Evolutionary conservation across 2,797 vertebrate species (phyloP).

Genomic region (Cetoscarus ocellatus): DNA sequence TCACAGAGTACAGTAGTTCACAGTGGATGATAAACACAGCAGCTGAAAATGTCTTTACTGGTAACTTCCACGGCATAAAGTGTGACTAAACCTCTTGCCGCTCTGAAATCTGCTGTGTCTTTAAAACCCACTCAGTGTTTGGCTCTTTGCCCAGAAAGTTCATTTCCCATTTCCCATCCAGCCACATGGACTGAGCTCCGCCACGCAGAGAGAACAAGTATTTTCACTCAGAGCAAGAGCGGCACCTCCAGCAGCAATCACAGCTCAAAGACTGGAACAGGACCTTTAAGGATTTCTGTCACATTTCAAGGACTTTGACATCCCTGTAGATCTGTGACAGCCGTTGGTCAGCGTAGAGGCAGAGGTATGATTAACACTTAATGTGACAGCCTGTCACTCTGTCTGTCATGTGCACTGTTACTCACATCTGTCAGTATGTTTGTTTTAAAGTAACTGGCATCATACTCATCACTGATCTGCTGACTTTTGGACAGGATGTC

Average conservation of each 20-base stretch:
- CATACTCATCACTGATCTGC: slow-evolving; percentile 31
- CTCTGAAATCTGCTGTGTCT: slow-evolving; percentile 69
- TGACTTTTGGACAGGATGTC: slow-evolving; percentile 31
- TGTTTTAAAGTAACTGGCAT: slow-evolving; percentile 7
- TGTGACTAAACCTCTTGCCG: slow-evolving; percentile 34
- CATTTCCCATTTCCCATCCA: slow-evolving; percentile 79
- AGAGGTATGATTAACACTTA: slow-evolving; percentile 58
- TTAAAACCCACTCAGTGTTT: slow-evolving; percentile 70
- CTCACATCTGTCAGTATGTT: background rate
- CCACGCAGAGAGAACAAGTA: slow-evolving; percentile 60
- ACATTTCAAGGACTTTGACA: slow-evolving; percentile 27
- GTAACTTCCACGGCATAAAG: slow-evolving; percentile 1
- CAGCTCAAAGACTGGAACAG: slow-evolving; percentile 4
- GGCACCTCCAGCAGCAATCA: slow-evolving; percentile 36
- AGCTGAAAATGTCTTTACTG: slow-evolving; percentile 1
- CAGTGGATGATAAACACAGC: slow-evolving; percentile 1
- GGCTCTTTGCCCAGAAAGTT: slow-evolving; percentile 74
- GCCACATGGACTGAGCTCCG: slow-evolving; percentile 75
- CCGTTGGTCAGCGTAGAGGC: slow-evolving; percentile 24
- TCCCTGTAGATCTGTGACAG: slow-evolving; percentile 30
- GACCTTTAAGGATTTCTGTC: slow-evolving; percentile 19
- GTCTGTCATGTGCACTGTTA: slow-evolving; percentile 45
- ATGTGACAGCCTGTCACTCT: slow-evolving; percentile 19
- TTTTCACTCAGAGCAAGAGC: slow-evolving; percentile 45
- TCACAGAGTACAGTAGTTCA: background rate